phyloP scores from a whole-genome alignment of 2,797 vertebrate genomes.

The Salmo trutta region DNA sequence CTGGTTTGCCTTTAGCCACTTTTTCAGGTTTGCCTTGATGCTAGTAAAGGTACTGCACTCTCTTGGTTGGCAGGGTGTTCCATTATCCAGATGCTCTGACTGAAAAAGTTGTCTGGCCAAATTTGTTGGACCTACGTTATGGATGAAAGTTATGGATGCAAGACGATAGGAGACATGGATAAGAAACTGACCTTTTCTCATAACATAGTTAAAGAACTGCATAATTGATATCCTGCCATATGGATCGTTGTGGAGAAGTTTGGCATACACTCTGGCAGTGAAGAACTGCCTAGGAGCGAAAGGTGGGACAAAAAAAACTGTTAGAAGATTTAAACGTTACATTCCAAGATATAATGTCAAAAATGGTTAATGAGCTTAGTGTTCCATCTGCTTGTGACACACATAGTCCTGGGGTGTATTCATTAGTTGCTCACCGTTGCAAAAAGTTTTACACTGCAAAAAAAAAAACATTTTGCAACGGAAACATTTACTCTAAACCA shows the following conservation, averaged over 20 bases:
- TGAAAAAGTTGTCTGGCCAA: no score
- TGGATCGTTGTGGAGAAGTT: slow-evolving; percentile 89
- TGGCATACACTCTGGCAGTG: slow-evolving; percentile 92
- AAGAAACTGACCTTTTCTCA: slow-evolving; percentile 89
- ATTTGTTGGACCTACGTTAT: no score
- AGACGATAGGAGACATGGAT: neutral
- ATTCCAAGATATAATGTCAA: neutral
- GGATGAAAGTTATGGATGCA: no score
- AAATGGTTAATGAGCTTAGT: neutral
- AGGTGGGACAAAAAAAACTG: neutral
- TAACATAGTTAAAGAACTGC: slow-evolving; percentile 99
- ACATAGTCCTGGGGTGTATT: neutral
- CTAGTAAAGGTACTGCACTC: no score
- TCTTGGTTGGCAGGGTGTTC: no score
- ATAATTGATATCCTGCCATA: slow-evolving; percentile 97
- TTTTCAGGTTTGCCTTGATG: no score
- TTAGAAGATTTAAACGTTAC: neutral
- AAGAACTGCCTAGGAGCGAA: slow-evolving; percentile 86
- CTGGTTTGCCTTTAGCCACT: no score
- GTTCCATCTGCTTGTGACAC: neutral
- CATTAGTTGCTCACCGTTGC: neutral
- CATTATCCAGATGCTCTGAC: no score
- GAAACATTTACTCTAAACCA: neutral
- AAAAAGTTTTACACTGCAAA: neutral
- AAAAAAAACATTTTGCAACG: neutral